phyloP scores from a whole-genome alignment of 53 echinoderm and acorn worm genomes.

The Apostichopus leukothele region DNA sequence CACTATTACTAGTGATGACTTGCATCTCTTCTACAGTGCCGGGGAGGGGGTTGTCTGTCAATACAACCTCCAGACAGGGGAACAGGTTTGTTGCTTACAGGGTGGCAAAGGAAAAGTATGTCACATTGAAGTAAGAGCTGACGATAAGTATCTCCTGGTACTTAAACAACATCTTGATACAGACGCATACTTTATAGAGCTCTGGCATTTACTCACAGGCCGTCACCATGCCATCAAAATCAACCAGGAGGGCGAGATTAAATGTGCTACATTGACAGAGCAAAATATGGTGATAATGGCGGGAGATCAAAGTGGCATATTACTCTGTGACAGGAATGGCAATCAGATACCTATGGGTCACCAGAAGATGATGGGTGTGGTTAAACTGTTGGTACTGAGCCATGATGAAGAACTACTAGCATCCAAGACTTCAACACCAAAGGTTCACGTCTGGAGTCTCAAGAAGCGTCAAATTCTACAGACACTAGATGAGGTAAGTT shows the following conservation, averaged over 20 bases:
- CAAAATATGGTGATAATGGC: slow-evolving; percentile 30
- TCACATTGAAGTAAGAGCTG: slow-evolving; percentile 23
- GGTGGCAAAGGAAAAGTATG: slow-evolving; percentile 30
- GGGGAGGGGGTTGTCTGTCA: slow-evolving; percentile 34
- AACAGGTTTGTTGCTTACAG: slow-evolving; percentile 22
- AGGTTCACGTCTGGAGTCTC: slow-evolving; percentile 24
- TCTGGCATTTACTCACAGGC: slow-evolving; percentile 24
- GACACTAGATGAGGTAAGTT: slow-evolving; percentile 32
- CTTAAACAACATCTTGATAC: slow-evolving; percentile 4
- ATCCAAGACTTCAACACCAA: neutral
- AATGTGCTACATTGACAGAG: slow-evolving; percentile 26
- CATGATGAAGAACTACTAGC: slow-evolving; percentile 43
- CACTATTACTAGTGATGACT: slow-evolving; percentile 19
- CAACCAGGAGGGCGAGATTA: neutral
- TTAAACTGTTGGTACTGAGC: slow-evolving; percentile 16
- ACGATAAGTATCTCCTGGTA: slow-evolving; percentile 36
- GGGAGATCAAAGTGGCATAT: neutral
- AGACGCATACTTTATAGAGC: slow-evolving; percentile 11
- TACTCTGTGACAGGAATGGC: slow-evolving; percentile 13
- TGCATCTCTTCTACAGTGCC: slow-evolving; percentile 29
- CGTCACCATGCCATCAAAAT: slow-evolving; percentile 45
- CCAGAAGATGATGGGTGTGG: neutral
- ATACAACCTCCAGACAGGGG: neutral
- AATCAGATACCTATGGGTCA: neutral
- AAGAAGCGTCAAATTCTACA: neutral